phyloP scores from a whole-genome alignment of 2,797 vertebrate genomes.

The Lepidocolaptes lacrymiger region DNA sequence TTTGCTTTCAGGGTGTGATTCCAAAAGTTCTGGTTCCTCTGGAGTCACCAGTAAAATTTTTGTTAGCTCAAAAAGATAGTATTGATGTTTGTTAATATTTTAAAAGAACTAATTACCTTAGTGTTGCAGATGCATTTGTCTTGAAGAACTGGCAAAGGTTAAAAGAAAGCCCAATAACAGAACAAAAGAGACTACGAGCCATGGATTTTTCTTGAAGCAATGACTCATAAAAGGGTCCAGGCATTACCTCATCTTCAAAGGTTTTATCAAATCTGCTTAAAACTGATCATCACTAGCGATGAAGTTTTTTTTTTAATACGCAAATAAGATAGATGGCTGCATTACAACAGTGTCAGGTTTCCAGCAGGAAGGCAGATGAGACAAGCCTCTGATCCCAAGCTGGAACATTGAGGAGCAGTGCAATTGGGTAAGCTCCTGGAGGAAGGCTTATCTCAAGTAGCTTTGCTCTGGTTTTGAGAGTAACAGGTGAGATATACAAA shows the following conservation, averaged over 20 bases:
- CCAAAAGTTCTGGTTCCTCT: not conserved
- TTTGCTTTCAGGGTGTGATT: not conserved
- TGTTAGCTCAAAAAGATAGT: not conserved
- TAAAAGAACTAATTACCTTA: not conserved
- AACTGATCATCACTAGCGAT: not conserved
- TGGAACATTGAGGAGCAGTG: not conserved
- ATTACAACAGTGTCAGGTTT: not conserved
- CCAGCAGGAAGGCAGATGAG: not conserved
- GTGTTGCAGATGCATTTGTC: not conserved
- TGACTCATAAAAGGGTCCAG: not conserved
- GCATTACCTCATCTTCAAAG: conserved; percentile 23
- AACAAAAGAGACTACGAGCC: not conserved
- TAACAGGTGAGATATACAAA: not conserved
- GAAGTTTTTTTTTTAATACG: not conserved
- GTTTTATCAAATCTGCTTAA: conserved; percentile 12
- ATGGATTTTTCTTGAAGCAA: not conserved
- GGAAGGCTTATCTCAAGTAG: not conserved
- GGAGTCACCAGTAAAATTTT: not conserved
- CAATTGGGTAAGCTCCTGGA: not conserved
- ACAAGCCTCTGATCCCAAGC: not conserved
- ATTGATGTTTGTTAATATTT: not conserved
- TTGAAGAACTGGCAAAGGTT: conserved; percentile 5
- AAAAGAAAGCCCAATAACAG: not conserved
- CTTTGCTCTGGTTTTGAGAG: not conserved
- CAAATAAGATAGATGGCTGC: not conserved